Conservation (phyloP, 2,888 invertebrate species). For the Theristus sp. region DNA sequence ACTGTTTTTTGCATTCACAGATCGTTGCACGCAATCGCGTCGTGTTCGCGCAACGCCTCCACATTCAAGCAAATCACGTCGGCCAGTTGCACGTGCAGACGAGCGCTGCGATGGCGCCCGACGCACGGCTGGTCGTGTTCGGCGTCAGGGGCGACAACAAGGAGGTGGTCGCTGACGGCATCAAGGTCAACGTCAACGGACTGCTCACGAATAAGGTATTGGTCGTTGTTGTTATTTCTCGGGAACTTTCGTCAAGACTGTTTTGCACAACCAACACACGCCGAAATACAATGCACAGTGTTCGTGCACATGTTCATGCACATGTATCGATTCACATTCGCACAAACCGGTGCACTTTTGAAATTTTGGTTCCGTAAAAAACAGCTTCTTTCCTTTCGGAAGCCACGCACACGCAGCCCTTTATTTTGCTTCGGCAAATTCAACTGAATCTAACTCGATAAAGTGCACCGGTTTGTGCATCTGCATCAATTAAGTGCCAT, state of each 20-base stretch:
- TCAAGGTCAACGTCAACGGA: constrained; percentile 56
- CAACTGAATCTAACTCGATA: too few relatives aligned
- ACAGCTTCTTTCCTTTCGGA: too few relatives aligned
- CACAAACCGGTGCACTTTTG: too few relatives aligned
- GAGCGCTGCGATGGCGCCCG: constrained; percentile 24
- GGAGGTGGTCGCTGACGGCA: constrained; percentile 63
- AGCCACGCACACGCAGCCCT: too few relatives aligned
- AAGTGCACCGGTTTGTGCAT: too few relatives aligned
- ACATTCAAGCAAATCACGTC: constrained; percentile 13
- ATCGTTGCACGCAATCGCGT: constrained; percentile 70
- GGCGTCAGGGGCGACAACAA: constrained; percentile 46
- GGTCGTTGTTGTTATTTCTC: constrained; percentile 13
- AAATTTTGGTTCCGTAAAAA: too few relatives aligned
- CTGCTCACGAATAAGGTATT: constrained; percentile 57
- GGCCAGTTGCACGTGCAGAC: constrained; percentile 36
- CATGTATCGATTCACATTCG: too few relatives aligned
- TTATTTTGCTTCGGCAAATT: too few relatives aligned
- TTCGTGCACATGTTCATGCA: too few relatives aligned
- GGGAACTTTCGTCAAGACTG: too few relatives aligned
- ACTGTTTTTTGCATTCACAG: constrained; percentile 14
- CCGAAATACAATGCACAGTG: not conserved
- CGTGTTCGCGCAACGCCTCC: constrained; percentile 46
- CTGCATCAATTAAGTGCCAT: too few relatives aligned
- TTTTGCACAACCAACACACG: too few relatives aligned
- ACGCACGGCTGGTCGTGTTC: constrained; percentile 35